Base-by-base conservation (phyloP, 2,113 vertebrate species). In the Dipodomys merriami region DNA sequence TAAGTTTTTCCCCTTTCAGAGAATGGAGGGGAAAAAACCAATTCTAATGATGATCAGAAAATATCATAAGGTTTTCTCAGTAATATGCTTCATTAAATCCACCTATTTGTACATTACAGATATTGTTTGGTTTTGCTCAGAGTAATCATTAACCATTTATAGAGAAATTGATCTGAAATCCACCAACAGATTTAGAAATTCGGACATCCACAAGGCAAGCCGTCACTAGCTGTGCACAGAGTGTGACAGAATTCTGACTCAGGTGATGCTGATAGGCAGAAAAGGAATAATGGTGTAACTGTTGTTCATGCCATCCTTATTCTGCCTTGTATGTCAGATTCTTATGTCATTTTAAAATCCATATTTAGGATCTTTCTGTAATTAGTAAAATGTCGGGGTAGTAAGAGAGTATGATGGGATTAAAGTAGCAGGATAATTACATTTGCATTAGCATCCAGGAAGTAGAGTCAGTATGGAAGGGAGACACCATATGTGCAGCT, bases 361-460 rank as follows among this genome's bases (percentile, higher is more conserved):
- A 77, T 76, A 29, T 86, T 72, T 95, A 91, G 81, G 62, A 18
- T 90, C 16, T 93, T 91, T 92, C 73, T 96, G 0, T 93, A 88
- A 85, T 83, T 76, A 92, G 49, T 74, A 90, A 89, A 86, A 90
- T 95, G 86, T 57, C 93, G 95, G 60, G 80, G 86, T 97, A 96
- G 94, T 78, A n/a, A 39, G 86, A 84, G 81, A 22, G 68, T 92
- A 89, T 62, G 13, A n/a, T 86, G 77, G 44, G 71, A 67, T 92
- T 96, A 33, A 90, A 92, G 64, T 93, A 72, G 25, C 95, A 91
- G 83, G 82, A 91, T 90, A 74, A 73, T 76, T 96, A 83, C 33
- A 9, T 96, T 92, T 94, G 1, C 91, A 71, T 90, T 93, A 83
- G 76, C n/a, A 68, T 93, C 74, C 86, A 68, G 74, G 74, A 96